Conservation (phyloP, 2,113 vertebrate genomes). For the Clinocottus analis region DNA sequence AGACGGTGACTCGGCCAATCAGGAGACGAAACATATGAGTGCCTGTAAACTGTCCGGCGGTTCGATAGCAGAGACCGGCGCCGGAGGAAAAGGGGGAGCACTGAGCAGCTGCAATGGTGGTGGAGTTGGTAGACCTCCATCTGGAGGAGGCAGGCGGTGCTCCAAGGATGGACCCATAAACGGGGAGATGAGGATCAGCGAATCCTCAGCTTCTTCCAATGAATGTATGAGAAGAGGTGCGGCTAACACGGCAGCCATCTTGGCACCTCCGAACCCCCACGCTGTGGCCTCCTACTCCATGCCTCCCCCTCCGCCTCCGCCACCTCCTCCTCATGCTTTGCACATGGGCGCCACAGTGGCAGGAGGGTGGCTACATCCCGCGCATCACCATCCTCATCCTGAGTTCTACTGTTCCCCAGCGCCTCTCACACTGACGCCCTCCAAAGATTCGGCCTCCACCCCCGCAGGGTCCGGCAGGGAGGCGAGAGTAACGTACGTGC, state of each 20-base stretch:
- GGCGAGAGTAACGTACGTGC: conserved; percentile 90
- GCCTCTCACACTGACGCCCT: conserved; percentile 78
- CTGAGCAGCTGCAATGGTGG: conserved; percentile 61
- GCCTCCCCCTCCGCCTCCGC: conserved; percentile 85
- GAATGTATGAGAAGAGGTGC: conserved; percentile 90
- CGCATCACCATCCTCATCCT: conserved; percentile 81
- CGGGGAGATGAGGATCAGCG: conserved; percentile 86
- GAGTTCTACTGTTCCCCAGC: conserved; percentile 90
- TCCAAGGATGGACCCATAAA: conserved; percentile 81
- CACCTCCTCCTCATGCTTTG: conserved; percentile 80
- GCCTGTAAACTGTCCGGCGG: conserved; percentile 86
- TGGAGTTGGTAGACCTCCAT: conserved; percentile 50
- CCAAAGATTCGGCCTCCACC: conserved; percentile 84
- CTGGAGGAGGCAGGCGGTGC: conserved; percentile 81
- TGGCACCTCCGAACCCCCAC: conserved; percentile 79
- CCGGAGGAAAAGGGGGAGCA: conserved; percentile 74
- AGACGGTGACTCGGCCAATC: conserved; percentile 72
- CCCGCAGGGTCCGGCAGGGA: conserved; percentile 80
- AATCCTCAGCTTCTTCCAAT: conserved; percentile 80
- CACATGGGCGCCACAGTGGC: conserved; percentile 85
- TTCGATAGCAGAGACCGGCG: conserved; percentile 65
- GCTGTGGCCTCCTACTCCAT: conserved; percentile 89
- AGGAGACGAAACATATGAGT: conserved; percentile 85
- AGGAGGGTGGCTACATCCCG: conserved; percentile 86
- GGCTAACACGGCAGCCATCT: conserved; percentile 77